Evolutionary conservation across 1,140 invertebrate species (phyloP), one percentile per base, ranked within the genome.

Genomic region (Dendroctonus ponderosae): DNA sequence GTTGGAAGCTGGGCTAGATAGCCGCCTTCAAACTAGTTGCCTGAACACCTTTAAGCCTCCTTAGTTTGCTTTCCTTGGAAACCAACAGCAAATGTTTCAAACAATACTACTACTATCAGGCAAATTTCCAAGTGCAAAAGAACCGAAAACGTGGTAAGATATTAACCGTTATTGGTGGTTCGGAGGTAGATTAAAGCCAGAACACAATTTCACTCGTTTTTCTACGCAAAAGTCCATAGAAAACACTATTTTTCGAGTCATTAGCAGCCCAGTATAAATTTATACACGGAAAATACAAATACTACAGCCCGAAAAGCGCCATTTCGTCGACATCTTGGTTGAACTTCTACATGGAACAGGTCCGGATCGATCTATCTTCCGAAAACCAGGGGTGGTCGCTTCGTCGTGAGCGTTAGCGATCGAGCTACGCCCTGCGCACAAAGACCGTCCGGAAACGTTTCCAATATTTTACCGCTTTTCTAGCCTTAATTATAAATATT

Each of bases 271-370:
- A 63, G 61, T 62, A 67, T 54, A 37, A 69, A 67, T 74, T 71
- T 74, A 67, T 62, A 69, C 73, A 65, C 60, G 60, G 48, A 69
- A 72, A 73, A 74, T 73, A 73, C 70, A 70, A 72, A 70, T 74
- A 73, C 72, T 72, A 74, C 71, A 73, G 70, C 70, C 66, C 54
- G 58, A 68, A 71, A 66, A 71, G 67, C 67, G 70, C 70, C 67
- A 71, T 71, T 70, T 70, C 66, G 71, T 72, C 73, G 74, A 76
- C 74, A 76, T 76, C 74, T 76, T 76, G 74, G 74, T 76, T 70
- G 66, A 73, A 70, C 72, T 74, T 72, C 70, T 71, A 71, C 69
- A 65, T 62, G 67, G 74, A 76, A 76, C 74, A 76, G 74, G 74
- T 76, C 74, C 73, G 74, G 74, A 71, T 72, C 66, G 70, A 72